Base-by-base conservation (phyloP, 2,888 invertebrate genomes). In the Leucozona laternaria region DNA sequence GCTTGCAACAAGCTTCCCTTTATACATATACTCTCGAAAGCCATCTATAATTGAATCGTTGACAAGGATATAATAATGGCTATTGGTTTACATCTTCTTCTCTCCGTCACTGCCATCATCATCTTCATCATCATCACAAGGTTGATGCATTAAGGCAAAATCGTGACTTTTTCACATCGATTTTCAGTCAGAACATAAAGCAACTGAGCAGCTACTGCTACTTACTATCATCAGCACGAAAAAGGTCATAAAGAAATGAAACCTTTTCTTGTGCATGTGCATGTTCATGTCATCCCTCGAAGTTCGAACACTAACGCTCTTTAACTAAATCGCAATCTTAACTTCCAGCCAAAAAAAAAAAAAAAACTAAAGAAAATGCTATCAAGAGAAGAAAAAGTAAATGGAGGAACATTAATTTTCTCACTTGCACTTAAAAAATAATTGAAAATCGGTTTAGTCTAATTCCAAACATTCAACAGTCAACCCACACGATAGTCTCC, bases 1-100 rank as follows among this genome's bases (percentile, higher is more conserved):
- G 68, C 53, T 53, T 68, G 68, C 68, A 53, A 68, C 68, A 53
- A 68, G 37, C 53, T 37, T 53, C 25, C 15, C 11, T 22, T 34
- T 10, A 31, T 28, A 34, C 20, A 4, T 58, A 34, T 6, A 28
- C 4, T 11, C 15, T 37, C 37, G 40, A 60, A 78, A 31, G 25
- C 53, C 68, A 85, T 62, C 72, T 72, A 62, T 85, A 85, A 85
- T 85, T 85, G 81, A 85, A 85, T 85, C 77, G 68, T 53, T 78
- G 72, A 81, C 85, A 85, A 81, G 85, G 81, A 81, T 77, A 81
- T 73, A 78, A 72, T 75, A 62, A 73, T 55, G 53, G 70, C 50
- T 70, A 79, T 70, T 73, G 83, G 79, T 70, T 70, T 81, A 48
- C 64, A 64, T 58, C 75, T 45, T 60, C 13, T 53, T 45, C 45